phyloP scores from a whole-genome alignment of 1,140 invertebrate genomes.

The Lycorma delicatula region DNA sequence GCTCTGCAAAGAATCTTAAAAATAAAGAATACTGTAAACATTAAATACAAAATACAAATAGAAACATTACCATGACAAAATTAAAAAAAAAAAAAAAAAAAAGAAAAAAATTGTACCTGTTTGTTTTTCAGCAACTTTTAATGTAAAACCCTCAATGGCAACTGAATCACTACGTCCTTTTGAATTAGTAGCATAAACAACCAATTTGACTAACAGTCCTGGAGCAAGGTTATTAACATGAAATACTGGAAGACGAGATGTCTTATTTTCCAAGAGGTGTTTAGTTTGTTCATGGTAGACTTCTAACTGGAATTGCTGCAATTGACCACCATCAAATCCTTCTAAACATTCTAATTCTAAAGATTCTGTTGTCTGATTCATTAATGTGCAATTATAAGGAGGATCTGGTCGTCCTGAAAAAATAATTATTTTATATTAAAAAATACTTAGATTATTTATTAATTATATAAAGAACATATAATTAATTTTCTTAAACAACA shows the following conservation, averaged over 20 bases:
- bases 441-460: too few species aligned
- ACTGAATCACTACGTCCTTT: constrained; percentile 69
- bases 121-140: constrained; percentile 69
- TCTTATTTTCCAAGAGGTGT: constrained; percentile 54
- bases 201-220: constrained; percentile 56
- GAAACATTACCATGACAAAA: background rate
- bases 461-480: too few species aligned
- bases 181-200: constrained; percentile 71
- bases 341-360: constrained; percentile 65
- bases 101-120: constrained; percentile 50
- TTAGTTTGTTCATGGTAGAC: constrained; percentile 59
- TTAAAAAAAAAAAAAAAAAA: background rate
- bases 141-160: constrained; percentile 51
- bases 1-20: background rate
- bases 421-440: background rate
- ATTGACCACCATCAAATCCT: constrained; percentile 71
- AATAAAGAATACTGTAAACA: background rate
- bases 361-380: constrained; percentile 71
- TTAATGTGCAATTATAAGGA: constrained; percentile 67
- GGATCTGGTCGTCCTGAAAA: constrained; percentile 58
- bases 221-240: constrained; percentile 57
- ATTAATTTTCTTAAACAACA: too few species aligned
- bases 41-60: background rate
- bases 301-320: constrained; percentile 61
- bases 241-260: constrained; percentile 55